Base-by-base conservation (phyloP, 2,888 invertebrate species). In the Chesias legatella region DNA sequence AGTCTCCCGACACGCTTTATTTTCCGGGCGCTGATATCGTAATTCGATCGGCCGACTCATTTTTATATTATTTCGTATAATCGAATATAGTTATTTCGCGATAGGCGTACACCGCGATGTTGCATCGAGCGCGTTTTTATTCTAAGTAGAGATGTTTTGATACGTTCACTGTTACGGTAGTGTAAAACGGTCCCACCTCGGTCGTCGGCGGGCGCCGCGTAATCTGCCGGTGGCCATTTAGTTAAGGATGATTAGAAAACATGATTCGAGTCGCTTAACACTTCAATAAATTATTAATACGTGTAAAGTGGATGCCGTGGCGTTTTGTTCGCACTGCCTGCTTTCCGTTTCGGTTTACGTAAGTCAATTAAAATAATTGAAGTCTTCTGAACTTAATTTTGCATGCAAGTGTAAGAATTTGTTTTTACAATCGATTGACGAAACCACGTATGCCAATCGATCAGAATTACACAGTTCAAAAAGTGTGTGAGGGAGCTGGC, bases 281-380 rank as follows among this genome's bases (percentile, higher is more conserved):
- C 80, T 78, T 77, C 72, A 76, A 70, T 70, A 67, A 64, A 68
- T 25, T 29, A 40, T 45, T 73, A 56, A 69, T 79, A 77, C 74
- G 71, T 79, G 71, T 81, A 72, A 79, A 80, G 84, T 85, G 85
- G 85, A 84, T 85, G 85, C 84, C 71, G 84, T 82, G 80, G 68
- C 83, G 84, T 75, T 73, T 63, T 53, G 55, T 59, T 69, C 79
- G 82, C 82, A 75, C 71, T 73, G 81, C 68, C 78, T 73, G 81
- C 75, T 67, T 59, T 67, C 73, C 69, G 67, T 56, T 53, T 33
- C 46, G 33, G 44, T 17, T 17, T 53, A 48, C 24, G 11, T 39
- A 75, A 78, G 84, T 84, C 83, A 83, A 83, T 84, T 85, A 80
- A 33, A 34, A 38, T 44, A 30, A 43, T 48, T 38, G 47, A 45